These are phyloP conservation scores for Drosophila trapezifrons DNA, from an alignment of 1,140 invertebrate species.

Conservation along the genomic window DNA sequence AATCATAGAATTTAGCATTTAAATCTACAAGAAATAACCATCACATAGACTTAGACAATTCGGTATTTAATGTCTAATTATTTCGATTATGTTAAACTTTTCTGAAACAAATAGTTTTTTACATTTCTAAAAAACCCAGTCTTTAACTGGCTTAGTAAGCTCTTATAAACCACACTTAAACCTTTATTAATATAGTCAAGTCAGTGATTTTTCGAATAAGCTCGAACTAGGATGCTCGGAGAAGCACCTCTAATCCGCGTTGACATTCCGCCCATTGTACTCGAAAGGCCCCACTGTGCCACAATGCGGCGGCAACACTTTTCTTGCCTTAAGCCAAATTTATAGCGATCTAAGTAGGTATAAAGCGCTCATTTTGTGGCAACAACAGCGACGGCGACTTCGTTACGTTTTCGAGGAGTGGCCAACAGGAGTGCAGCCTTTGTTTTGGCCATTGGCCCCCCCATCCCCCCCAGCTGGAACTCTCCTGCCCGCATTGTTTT, in stretches of 20 bases:
- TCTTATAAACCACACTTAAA: background rate
- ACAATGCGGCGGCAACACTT: slow-evolving; percentile 71
- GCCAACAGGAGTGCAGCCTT: slow-evolving; percentile 69
- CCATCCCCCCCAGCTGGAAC: background rate
- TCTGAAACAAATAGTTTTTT: too few species aligned
- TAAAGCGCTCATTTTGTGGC: slow-evolving; percentile 82
- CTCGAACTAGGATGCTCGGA: slow-evolving; percentile 1
- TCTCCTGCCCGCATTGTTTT: slow-evolving; percentile 28
- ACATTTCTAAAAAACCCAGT: too few species aligned
- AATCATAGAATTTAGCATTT: too few species aligned
- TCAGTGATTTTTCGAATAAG: background rate
- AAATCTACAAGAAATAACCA: background rate
- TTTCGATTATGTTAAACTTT: background rate
- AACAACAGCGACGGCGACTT: slow-evolving; percentile 58
- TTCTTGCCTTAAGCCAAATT: slow-evolving; percentile 82
- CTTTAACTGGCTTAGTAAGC: too few species aligned
- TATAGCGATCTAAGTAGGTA: slow-evolving; percentile 82
- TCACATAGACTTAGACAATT: too few species aligned
- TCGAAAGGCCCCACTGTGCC: slow-evolving; percentile 43
- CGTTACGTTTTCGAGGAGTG: slow-evolving; percentile 79
- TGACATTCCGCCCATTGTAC: slow-evolving; percentile 13
- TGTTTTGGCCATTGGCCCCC: slow-evolving; percentile 40
- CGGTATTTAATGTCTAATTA: background rate
- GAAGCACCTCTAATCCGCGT: slow-evolving; percentile 16
- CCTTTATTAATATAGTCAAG: background rate